phyloP scores from a whole-genome alignment of 2,888 invertebrate species.

The Drosophila barbarae region DNA sequence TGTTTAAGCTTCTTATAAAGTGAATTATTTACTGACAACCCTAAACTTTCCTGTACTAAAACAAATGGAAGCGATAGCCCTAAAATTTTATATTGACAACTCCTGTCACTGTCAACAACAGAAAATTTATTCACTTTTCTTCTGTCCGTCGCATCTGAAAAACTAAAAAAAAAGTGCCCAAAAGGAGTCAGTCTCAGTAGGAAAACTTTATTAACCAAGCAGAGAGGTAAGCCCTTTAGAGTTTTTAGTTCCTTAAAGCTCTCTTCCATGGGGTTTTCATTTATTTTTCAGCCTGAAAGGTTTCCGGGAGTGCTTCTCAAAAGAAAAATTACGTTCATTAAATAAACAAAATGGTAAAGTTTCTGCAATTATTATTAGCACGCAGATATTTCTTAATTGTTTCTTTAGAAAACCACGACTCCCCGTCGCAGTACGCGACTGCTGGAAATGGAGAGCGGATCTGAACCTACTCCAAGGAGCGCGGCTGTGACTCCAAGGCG shows the following conservation, averaged over 20 bases:
- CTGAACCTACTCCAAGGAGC: too few species aligned
- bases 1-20: not conserved
- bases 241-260: not conserved
- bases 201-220: not conserved
- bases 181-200: not conserved
- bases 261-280: accelerated
- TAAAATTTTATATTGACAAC: not conserved
- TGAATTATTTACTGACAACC: not conserved
- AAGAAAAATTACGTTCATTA: not conserved
- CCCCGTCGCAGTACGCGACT: too few species aligned
- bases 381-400: not conserved
- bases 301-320: not conserved
- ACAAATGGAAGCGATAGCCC: not conserved
- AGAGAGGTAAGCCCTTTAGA: not conserved
- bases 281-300: not conserved
- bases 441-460: too few species aligned
- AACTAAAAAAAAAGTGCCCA: not conserved
- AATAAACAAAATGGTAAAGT: not conserved
- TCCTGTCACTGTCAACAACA: not conserved
- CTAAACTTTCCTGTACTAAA: not conserved
- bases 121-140: not conserved
- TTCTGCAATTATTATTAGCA: not conserved
- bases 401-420: not conserved
- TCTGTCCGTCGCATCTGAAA: not conserved
- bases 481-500: too few species aligned